Percentiles rank a stretch among this genome's conserved stretches.
These are phyloP conservation scores for Margarornis squamiger DNA, from an alignment of 2,797 vertebrate species.

Conservation along the genomic window DNA sequence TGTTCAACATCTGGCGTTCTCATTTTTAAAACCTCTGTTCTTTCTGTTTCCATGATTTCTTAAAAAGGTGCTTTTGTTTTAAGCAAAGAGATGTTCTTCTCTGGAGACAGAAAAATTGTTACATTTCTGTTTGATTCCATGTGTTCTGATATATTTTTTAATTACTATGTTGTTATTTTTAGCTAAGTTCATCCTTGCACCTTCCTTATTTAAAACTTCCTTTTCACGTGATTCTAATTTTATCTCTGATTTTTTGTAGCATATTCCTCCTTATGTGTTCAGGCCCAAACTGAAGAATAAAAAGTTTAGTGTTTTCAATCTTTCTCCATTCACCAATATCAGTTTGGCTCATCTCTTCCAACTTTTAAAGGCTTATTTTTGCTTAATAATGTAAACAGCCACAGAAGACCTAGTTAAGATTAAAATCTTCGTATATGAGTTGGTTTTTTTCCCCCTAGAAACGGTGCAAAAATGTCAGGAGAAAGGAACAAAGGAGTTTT, in stretches of 20 bases:
- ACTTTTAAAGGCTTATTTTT: background rate
- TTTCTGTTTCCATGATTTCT: background rate
- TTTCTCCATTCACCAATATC: background rate
- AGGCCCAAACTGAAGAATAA: background rate
- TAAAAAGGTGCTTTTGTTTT: background rate
- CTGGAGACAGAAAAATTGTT: background rate
- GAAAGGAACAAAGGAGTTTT: background rate
- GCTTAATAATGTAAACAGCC: background rate
- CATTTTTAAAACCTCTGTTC: background rate
- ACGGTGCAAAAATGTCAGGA: background rate
- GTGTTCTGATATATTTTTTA: background rate
- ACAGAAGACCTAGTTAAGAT: background rate
- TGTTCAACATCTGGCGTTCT: background rate
- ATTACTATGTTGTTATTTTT: conserved; percentile 39
- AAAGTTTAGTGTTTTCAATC: background rate
- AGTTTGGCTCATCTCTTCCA: background rate
- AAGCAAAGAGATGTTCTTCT: background rate
- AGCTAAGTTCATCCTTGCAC: background rate
- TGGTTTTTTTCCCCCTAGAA: background rate
- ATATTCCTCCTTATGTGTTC: background rate
- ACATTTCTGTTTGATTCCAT: background rate
- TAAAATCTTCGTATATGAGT: background rate
- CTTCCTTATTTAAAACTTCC: conserved; percentile 22
- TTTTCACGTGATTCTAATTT: background rate
- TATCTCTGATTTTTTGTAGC: background rate